A percentile compares a stretch with the other conserved stretches of the same genome.
Conservation (phyloP, 2,797 vertebrate species). For the Sebastes wilsoni region DNA sequence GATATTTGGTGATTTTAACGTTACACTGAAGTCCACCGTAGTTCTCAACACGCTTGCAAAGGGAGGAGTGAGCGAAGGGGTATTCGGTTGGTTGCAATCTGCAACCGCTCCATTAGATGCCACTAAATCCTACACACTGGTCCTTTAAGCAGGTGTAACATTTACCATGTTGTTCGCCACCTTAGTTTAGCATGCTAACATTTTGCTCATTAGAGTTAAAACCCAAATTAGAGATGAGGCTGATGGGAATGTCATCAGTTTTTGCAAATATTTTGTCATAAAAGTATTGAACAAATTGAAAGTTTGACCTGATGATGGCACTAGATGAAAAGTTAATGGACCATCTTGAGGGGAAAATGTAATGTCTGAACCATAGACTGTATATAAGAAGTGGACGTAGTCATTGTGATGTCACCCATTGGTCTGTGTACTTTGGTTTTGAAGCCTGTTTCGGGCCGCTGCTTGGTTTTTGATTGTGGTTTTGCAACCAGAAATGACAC, state of each 20-base stretch:
- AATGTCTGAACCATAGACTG: background rate
- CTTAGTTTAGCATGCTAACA: background rate
- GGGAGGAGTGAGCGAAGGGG: fast-evolving
- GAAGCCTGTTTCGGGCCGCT: fast-evolving
- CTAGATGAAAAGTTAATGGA: background rate
- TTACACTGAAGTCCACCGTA: no score
- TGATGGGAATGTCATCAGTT: background rate
- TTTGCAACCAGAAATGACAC: no score
- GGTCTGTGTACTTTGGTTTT: no score
- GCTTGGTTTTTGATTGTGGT: no score
- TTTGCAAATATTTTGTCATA: no score
- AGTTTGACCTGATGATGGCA: background rate
- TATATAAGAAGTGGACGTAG: no score
- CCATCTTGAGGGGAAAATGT: background rate
- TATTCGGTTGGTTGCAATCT: background rate
- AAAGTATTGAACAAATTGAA: background rate
- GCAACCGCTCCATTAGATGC: background rate
- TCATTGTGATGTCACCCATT: no score
- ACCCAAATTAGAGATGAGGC: background rate
- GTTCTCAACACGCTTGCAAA: no score
- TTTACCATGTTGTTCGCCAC: background rate
- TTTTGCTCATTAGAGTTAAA: background rate
- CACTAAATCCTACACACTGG: background rate
- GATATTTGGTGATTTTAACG: no score
- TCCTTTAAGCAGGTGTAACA: background rate